Percentiles rank a stretch among this genome's conserved stretches.
These are phyloP conservation scores for Bembecia ichneumoniformis DNA, from an alignment of 2,888 invertebrate species.

Conservation along the genomic window DNA sequence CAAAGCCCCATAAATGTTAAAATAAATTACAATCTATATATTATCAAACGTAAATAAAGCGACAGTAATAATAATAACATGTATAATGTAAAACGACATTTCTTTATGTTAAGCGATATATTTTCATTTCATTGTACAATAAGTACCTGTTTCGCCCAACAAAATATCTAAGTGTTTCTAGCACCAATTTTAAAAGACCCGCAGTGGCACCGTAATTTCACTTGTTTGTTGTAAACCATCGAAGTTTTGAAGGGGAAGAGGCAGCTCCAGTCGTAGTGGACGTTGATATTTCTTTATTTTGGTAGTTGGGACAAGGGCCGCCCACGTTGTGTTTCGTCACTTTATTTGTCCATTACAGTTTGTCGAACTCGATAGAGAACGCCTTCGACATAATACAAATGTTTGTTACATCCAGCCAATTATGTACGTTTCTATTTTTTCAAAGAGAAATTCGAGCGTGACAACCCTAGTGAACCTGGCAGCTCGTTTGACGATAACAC, in stretches of 20 bases:
- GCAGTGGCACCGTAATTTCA: not conserved
- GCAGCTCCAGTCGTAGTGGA: conserved; percentile 11
- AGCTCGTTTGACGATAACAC: not conserved
- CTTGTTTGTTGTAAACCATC: not conserved
- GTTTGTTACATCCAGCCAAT: conserved; percentile 4
- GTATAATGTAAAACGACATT: not conserved
- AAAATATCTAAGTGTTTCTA: not conserved
- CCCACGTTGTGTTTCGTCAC: conserved; percentile 30
- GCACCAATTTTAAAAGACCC: not conserved
- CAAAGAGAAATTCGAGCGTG: not conserved
- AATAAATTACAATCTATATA: too few species aligned
- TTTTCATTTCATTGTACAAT: conserved; percentile 11
- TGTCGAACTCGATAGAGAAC: conserved; percentile 25
- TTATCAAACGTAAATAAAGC: too few species aligned
- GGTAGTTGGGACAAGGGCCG: conserved; percentile 16
- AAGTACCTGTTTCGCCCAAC: conserved; percentile 9
- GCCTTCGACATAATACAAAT: conserved; percentile 1
- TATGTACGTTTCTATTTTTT: conserved; percentile 2
- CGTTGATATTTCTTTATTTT: conserved; percentile 14
- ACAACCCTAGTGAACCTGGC: not conserved
- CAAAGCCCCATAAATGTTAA: too few species aligned
- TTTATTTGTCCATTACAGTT: conserved; percentile 29
- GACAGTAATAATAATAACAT: too few species aligned
- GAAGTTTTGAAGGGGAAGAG: not conserved
- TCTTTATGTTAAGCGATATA: conserved; percentile 13